Percentiles rank a stretch among this genome's conserved stretches.
Evolutionary conservation across 35 echinoderm and acorn worm species (phyloP).

Genomic region (Ptychodera flava): DNA sequence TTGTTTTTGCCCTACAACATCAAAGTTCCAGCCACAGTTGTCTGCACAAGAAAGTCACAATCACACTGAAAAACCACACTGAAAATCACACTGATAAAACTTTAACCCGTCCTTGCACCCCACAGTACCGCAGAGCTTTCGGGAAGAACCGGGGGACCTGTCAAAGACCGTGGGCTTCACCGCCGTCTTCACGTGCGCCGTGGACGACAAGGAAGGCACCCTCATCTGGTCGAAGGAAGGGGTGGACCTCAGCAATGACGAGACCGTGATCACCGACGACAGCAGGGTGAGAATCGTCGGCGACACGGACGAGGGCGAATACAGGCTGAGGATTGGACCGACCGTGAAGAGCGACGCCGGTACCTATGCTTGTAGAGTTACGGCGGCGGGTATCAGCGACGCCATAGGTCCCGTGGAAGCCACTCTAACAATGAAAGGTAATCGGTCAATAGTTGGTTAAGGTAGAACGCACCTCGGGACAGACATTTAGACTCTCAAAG

Average conservation of each 20-base stretch:
- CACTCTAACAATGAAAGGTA: conserved; percentile 44
- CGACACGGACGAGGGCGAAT: conserved; percentile 32
- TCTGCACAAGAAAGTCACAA: too few species aligned
- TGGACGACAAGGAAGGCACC: conserved; percentile 65
- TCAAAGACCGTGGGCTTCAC: conserved; percentile 28
- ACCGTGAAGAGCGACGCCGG: conserved; percentile 48
- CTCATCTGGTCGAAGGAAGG: conserved; percentile 58
- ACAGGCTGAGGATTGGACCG: conserved; percentile 67
- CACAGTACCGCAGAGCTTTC: conserved; percentile 66
- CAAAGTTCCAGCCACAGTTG: too few species aligned
- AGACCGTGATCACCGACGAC: conserved; percentile 48
- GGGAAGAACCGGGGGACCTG: conserved; percentile 27
- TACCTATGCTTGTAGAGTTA: conserved; percentile 56
- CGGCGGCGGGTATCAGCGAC: conserved; percentile 33
- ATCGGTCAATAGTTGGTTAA: too few species aligned
- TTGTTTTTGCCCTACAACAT: too few species aligned
- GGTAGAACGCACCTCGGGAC: too few species aligned
- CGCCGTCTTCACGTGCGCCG: conserved; percentile 38
- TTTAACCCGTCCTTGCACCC: conserved; percentile 16
- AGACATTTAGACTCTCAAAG: too few species aligned
- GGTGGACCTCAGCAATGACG: conserved; percentile 50
- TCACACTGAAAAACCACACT: too few species aligned
- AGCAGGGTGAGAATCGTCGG: conserved; percentile 62
- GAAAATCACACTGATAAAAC: background rate
- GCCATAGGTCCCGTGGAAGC: conserved; percentile 34